Evolutionary conservation across 2,888 invertebrate genomes (phyloP).

Genomic region (Oscheius sp.): DNA sequence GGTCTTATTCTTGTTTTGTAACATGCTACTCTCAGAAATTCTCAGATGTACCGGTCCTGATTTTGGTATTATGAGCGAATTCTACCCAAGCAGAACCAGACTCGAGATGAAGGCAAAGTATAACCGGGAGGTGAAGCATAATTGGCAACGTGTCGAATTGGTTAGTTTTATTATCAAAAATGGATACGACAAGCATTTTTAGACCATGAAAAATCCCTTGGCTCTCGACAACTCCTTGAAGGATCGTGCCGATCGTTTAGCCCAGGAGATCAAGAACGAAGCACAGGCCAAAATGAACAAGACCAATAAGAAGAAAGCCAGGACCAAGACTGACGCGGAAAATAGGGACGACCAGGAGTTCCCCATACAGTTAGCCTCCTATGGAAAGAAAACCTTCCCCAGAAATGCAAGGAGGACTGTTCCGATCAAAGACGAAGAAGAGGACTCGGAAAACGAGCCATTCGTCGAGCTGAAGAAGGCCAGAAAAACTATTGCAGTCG

Average conservation of each 20-base stretch:
- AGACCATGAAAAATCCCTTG: constrained; percentile 33
- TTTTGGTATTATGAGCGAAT: constrained; percentile 69
- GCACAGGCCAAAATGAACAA: not conserved
- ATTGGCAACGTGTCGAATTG: constrained; percentile 12
- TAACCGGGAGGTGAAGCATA: not conserved
- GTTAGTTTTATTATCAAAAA: constrained; percentile 23
- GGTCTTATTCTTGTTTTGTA: not conserved
- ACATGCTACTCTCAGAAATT: not conserved
- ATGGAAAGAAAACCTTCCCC: not conserved
- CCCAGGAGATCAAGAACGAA: constrained; percentile 28
- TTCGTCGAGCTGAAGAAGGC: too few species aligned
- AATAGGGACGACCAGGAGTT: not conserved
- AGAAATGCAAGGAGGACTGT: not conserved
- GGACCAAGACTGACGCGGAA: not conserved
- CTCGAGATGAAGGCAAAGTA: constrained; percentile 54
- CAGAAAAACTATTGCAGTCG: too few species aligned
- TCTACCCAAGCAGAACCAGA: constrained; percentile 65
- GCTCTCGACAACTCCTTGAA: constrained; percentile 37
- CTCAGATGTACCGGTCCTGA: constrained; percentile 64
- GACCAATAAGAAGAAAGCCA: not conserved
- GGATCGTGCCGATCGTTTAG: constrained; percentile 26
- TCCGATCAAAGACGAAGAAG: too few species aligned
- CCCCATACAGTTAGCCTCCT: not conserved
- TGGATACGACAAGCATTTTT: not conserved
- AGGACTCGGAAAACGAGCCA: too few species aligned